phyloP scores from a whole-genome alignment of 2,113 vertebrate genomes.

The Centropus unirufus region DNA sequence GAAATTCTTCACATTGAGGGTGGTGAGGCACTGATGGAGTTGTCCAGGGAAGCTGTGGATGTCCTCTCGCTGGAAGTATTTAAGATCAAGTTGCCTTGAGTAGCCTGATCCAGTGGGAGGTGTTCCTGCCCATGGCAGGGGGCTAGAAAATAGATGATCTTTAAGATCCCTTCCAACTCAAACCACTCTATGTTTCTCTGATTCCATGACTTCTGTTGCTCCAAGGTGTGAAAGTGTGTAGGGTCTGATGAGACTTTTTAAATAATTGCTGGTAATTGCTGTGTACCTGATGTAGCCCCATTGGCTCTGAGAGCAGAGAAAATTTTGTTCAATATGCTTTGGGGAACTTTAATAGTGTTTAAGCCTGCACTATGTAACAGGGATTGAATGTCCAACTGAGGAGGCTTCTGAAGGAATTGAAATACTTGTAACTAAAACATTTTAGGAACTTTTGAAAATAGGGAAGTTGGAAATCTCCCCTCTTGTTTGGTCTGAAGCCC shows the following conservation, averaged over 20 bases:
- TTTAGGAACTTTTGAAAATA: slow-evolving; percentile 57
- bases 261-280: neutral
- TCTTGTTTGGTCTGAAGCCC: neutral
- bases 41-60: no score
- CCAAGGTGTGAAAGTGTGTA: neutral
- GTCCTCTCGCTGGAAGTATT: no score
- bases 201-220: neutral
- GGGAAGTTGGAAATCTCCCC: slow-evolving; percentile 56
- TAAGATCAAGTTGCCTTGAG: no score
- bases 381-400: neutral
- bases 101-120: no score
- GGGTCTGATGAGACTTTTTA: neutral
- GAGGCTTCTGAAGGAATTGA: slow-evolving; percentile 32
- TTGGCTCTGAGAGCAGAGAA: neutral
- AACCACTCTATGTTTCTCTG: no score
- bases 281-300: neutral
- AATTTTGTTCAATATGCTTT: neutral
- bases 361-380: neutral
- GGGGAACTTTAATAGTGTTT: neutral
- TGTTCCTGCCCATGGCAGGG: no score
- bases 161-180: no score
- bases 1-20: no score
- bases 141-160: no score
- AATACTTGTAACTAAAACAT: slow-evolving; percentile 26
- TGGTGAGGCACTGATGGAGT: no score